Evolutionary conservation across 2,888 invertebrate species (phyloP).

Genomic region (Habrosyne pyritoides): DNA sequence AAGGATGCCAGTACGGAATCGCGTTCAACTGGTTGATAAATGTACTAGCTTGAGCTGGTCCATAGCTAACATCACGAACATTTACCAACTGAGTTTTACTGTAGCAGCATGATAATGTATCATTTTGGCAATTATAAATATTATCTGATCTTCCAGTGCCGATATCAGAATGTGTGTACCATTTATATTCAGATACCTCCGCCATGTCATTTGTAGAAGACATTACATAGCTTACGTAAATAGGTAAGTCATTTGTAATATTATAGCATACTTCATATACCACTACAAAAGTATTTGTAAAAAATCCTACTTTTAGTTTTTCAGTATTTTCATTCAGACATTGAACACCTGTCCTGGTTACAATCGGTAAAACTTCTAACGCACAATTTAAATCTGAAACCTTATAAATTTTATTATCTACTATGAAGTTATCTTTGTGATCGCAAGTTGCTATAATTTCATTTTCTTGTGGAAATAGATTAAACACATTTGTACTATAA

Average conservation of each 20-base stretch:
- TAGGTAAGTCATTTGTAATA: slow-evolving; percentile 7
- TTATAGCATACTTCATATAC: slow-evolving; percentile 20
- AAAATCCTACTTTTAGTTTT: slow-evolving; percentile 15
- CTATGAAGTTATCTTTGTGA: slow-evolving; percentile 14
- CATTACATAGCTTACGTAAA: slow-evolving; percentile 7
- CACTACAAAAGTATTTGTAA: slow-evolving; percentile 10
- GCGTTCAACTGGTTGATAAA: slow-evolving; percentile 14
- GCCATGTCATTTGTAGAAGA: neutral
- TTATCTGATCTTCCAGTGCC: neutral
- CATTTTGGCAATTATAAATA: neutral
- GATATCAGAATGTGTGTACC: slow-evolving; percentile 2
- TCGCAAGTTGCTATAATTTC: slow-evolving; percentile 16
- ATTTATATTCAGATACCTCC: neutral
- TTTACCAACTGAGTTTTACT: slow-evolving; percentile 14
- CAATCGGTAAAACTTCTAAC: slow-evolving; percentile 6
- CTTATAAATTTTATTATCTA: slow-evolving; percentile 14
- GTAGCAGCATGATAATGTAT: slow-evolving; percentile 5
- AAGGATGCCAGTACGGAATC: slow-evolving; percentile 9
- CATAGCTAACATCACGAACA: slow-evolving; percentile 10
- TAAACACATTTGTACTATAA: neutral
- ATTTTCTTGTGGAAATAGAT: neutral
- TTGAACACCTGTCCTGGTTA: slow-evolving; percentile 10
- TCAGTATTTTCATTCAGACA: slow-evolving; percentile 17
- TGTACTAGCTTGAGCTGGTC: slow-evolving; percentile 14
- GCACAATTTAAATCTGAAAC: slow-evolving; percentile 16